Conservation (phyloP, 2,888 invertebrate genomes). For the Meteorus cinctellus region DNA sequence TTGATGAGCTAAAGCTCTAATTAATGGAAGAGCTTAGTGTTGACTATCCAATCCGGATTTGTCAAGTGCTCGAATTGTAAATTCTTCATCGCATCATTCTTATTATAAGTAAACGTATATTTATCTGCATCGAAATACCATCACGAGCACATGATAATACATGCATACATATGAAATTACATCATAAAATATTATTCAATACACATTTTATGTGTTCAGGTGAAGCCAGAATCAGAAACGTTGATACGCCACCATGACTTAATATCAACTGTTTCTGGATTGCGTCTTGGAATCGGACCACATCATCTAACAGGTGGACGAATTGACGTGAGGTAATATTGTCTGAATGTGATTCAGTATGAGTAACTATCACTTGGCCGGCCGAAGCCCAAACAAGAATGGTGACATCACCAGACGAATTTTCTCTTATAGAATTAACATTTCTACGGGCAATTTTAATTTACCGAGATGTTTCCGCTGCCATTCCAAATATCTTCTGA, state of each 20-base stretch:
- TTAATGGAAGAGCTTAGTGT: constrained; percentile 48
- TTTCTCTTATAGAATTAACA: too few species aligned
- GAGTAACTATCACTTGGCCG: too few species aligned
- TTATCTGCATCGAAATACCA: not conserved
- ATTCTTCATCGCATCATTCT: not conserved
- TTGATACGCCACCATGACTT: constrained; percentile 69
- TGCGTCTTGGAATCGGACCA: constrained; percentile 71
- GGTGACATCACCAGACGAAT: too few species aligned
- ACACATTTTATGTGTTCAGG: constrained; percentile 57
- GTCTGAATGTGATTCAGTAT: not conserved
- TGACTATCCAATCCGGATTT: constrained; percentile 9
- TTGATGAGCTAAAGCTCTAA: constrained; percentile 59
- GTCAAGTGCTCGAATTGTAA: too few species aligned
- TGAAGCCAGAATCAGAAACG: constrained; percentile 68
- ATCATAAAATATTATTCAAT: too few species aligned
- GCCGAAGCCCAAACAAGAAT: too few species aligned
- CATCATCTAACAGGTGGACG: constrained; percentile 67
- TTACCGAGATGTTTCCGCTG: too few species aligned
- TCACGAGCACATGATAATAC: not conserved
- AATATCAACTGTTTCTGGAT: constrained; percentile 70
- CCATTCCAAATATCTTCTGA: too few species aligned
- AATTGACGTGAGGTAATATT: constrained; percentile 68
- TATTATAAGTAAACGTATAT: too few species aligned
- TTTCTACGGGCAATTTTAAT: too few species aligned
- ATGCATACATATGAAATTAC: not conserved